These are phyloP conservation scores for Hydrolagus affinis DNA, from an alignment of 2,113 vertebrate species.

Conservation along the genomic window DNA sequence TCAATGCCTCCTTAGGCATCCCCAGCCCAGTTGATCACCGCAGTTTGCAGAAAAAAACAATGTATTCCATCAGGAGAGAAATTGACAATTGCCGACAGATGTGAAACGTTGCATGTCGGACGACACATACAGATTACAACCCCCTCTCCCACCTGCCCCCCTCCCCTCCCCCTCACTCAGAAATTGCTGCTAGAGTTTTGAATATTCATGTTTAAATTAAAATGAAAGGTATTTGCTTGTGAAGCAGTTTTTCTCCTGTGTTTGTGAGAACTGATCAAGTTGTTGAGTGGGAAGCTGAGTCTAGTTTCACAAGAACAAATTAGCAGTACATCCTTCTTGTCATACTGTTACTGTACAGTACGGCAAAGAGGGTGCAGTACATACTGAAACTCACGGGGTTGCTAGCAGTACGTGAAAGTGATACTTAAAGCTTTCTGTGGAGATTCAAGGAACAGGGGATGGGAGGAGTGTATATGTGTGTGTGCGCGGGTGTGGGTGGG, in stretches of 20 bases:
- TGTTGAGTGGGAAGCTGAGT: background rate
- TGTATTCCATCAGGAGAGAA: background rate
- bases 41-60: background rate
- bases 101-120: background rate
- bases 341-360: background rate
- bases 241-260: background rate
- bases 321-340: background rate
- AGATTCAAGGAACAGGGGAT: no score
- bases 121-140: background rate
- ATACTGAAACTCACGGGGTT: background rate
- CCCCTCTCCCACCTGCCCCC: no score
- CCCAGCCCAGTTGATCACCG: no score
- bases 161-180: background rate
- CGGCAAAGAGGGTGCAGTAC: background rate
- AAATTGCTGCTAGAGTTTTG: background rate
- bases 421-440: no score
- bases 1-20: no score
- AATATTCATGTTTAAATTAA: slow-evolving; percentile 18
- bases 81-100: background rate
- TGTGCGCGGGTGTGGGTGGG: no score
- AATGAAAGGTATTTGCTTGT: slow-evolving; percentile 15
- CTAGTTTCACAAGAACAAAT: background rate
- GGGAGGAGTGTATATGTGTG: no score
- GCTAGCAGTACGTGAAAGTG: background rate
- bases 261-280: background rate